Conservation (phyloP, 2,113 vertebrate genomes). For the Bubalus kerabau region DNA sequence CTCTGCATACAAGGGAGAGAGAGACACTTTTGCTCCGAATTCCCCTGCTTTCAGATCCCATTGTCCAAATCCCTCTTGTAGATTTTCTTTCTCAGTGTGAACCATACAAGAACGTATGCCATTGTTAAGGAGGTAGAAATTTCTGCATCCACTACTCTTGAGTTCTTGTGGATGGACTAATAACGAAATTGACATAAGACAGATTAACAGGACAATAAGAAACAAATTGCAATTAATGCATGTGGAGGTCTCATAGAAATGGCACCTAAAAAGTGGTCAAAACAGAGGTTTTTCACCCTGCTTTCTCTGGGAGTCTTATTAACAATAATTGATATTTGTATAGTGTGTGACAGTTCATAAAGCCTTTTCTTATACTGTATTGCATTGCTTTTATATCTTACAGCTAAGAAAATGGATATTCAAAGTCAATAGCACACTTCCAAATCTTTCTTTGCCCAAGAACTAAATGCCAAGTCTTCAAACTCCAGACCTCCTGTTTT, state of each 20-base stretch:
- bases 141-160: neutral
- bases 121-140: neutral
- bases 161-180: neutral
- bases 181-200: neutral
- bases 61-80: neutral
- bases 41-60: neutral
- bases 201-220: neutral
- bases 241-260: neutral
- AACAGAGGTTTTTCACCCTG: neutral
- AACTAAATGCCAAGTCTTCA: neutral
- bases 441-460: neutral
- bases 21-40: neutral
- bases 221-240: neutral
- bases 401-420: neutral
- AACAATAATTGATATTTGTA: neutral
- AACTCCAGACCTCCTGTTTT: neutral
- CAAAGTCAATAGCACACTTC: neutral
- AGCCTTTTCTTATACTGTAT: neutral
- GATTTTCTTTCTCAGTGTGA: neutral
- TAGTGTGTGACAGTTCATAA: neutral
- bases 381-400: neutral
- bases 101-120: neutral
- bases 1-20: neutral
- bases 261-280: neutral
- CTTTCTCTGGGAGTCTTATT: neutral